Percentiles rank a stretch among this genome's conserved stretches.
Evolutionary conservation across 2,113 vertebrate genomes (phyloP).

Genomic region (Suricata suricatta): DNA sequence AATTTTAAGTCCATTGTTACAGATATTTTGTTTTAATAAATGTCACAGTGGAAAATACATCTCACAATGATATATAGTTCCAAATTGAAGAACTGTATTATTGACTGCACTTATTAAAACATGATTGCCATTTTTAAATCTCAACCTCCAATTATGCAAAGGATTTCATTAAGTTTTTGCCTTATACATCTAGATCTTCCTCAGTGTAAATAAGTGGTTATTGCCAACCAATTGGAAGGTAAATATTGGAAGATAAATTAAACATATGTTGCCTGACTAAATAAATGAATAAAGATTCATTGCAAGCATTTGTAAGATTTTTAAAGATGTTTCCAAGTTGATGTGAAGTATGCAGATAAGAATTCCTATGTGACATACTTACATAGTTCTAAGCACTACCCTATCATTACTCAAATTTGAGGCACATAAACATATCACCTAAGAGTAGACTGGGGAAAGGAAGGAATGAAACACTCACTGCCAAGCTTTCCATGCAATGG

Average conservation of each 20-base stretch:
- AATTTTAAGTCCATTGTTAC: neutral
- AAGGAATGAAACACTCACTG: neutral
- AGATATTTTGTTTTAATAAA: conserved; percentile 7
- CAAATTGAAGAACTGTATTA: conserved; percentile 12
- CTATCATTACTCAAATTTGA: conserved; percentile 14
- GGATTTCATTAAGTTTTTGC: conserved; percentile 60
- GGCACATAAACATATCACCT: neutral
- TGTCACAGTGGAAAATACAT: conserved; percentile 30
- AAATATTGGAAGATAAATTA: conserved; percentile 60
- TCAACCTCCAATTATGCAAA: conserved; percentile 62
- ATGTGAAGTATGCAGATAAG: conserved; percentile 27
- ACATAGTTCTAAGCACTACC: conserved; percentile 26
- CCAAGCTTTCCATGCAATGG: neutral
- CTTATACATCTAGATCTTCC: conserved; percentile 56
- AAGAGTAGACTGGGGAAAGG: neutral
- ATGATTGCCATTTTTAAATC: conserved; percentile 60
- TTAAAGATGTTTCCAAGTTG: conserved; percentile 46
- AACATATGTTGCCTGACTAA: conserved; percentile 45
- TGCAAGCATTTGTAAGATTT: conserved; percentile 38
- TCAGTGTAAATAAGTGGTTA: conserved; percentile 56
- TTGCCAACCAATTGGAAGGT: conserved; percentile 64
- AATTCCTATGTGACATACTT: conserved; percentile 2
- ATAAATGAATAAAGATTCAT: conserved; percentile 58
- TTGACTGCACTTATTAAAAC: conserved; percentile 32
- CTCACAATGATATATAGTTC: conserved; percentile 39